Evolutionary conservation across 2,888 invertebrate genomes (phyloP).

Genomic region (Elmis aenea): DNA sequence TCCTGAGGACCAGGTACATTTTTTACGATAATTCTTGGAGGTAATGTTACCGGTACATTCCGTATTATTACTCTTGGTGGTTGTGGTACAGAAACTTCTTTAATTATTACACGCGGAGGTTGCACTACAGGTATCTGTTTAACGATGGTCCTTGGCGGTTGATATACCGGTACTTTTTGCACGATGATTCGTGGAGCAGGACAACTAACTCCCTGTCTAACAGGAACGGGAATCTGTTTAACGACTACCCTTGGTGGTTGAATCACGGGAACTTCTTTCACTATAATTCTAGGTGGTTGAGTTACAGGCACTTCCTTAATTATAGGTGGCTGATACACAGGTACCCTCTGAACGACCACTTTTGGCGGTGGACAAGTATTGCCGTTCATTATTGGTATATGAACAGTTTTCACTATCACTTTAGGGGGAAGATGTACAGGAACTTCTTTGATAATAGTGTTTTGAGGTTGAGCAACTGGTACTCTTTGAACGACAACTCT

Average conservation of each 20-base stretch:
- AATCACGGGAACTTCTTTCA: slow-evolving; percentile 5
- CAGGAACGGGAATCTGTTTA: not conserved
- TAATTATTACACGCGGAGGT: slow-evolving; percentile 9
- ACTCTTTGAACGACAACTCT: slow-evolving; percentile 3
- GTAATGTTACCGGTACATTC: slow-evolving; percentile 5
- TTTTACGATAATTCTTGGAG: not conserved
- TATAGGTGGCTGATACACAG: slow-evolving; percentile 6
- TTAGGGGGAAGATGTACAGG: slow-evolving; percentile 6
- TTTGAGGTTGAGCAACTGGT: slow-evolving; percentile 9
- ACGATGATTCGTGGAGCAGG: slow-evolving; percentile 8
- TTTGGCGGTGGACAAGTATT: slow-evolving; percentile 6
- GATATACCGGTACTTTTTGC: slow-evolving; percentile 6
- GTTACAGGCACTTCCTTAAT: slow-evolving; percentile 7
- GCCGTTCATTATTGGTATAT: slow-evolving; percentile 1
- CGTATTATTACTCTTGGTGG: slow-evolving; percentile 8
- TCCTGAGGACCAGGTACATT: not conserved
- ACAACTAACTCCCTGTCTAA: not conserved
- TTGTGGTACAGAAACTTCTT: slow-evolving; percentile 8
- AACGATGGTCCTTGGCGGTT: slow-evolving; percentile 4
- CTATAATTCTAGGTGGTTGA: slow-evolving; percentile 3
- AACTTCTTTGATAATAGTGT: slow-evolving; percentile 9
- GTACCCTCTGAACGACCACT: slow-evolving; percentile 7
- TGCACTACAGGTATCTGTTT: slow-evolving; percentile 7
- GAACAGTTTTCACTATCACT: slow-evolving; percentile 8
- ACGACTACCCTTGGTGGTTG: not conserved